Percentiles rank a stretch among this genome's conserved stretches.
phyloP scores from a whole-genome alignment of 2,113 vertebrate genomes.

The Takifugu bimaculatus region DNA sequence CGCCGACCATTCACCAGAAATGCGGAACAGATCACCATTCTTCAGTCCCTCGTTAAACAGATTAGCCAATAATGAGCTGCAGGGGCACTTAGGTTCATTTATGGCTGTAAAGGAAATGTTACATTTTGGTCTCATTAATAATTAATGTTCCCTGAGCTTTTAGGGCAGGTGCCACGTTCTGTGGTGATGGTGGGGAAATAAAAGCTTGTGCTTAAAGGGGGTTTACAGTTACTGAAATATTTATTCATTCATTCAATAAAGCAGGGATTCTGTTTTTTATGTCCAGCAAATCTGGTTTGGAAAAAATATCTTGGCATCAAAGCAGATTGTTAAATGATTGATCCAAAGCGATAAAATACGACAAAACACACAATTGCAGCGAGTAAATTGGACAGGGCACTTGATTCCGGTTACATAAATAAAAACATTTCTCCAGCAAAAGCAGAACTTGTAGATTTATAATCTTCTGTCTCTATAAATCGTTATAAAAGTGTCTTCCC shows the following conservation, averaged over 20 bases:
- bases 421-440: too few species aligned
- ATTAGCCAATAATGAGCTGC: conserved; percentile 18
- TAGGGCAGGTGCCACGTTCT: background rate
- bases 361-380: background rate
- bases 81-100: conserved; percentile 1
- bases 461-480: too few species aligned
- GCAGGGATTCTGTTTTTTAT: background rate
- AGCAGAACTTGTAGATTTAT: too few species aligned
- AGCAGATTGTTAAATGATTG: background rate
- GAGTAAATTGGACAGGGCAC: background rate
- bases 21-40: conserved; percentile 22
- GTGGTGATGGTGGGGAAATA: background rate
- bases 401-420: background rate
- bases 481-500: too few species aligned
- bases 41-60: conserved; percentile 25
- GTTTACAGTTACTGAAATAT: too few species aligned
- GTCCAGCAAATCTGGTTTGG: background rate
- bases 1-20: conserved; percentile 22
- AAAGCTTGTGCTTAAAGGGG: too few species aligned
- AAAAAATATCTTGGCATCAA: background rate
- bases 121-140: background rate
- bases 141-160: conserved; percentile 6
- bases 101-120: conserved; percentile 4
- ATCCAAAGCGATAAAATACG: background rate
- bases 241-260: too few species aligned